Evolutionary conservation across 2,113 vertebrate species (phyloP).

Genomic region (Nyctibius bracteatus): DNA sequence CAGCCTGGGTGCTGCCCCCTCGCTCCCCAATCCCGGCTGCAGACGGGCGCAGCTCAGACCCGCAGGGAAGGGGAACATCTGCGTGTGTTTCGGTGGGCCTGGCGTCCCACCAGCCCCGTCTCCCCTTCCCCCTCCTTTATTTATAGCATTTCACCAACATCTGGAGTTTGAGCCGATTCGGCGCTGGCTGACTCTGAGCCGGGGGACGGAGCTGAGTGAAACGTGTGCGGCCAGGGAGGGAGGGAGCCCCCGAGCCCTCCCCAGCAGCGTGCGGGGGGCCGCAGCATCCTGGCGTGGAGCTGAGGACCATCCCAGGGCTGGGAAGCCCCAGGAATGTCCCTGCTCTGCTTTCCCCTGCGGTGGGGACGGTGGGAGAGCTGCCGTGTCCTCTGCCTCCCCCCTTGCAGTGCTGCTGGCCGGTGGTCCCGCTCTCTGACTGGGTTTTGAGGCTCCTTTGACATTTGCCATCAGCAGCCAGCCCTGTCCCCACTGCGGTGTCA

Average conservation of each 20-base stretch:
- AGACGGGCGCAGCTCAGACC: background rate
- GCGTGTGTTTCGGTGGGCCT: background rate
- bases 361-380: background rate
- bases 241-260: background rate
- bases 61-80: background rate
- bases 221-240: background rate
- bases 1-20: rapidly evolving
- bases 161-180: background rate
- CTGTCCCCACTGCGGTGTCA: background rate
- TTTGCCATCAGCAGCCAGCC: background rate
- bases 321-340: background rate
- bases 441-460: background rate
- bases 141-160: constrained; percentile 36
- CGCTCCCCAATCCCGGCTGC: background rate
- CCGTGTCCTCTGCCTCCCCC: background rate
- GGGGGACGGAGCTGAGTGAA: background rate
- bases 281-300: rapidly evolving
- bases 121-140: constrained; percentile 26
- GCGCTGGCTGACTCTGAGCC: background rate
- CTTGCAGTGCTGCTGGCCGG: rapidly evolving
- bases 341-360: rapidly evolving
- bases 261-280: rapidly evolving
- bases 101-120: background rate
- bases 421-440: rapidly evolving
- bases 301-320: rapidly evolving